A percentile compares a stretch with the other conserved stretches of the same genome.
These are phyloP conservation scores for Polypedilum vanderplanki DNA, from an alignment of 1,140 invertebrate species.

Conservation along the genomic window DNA sequence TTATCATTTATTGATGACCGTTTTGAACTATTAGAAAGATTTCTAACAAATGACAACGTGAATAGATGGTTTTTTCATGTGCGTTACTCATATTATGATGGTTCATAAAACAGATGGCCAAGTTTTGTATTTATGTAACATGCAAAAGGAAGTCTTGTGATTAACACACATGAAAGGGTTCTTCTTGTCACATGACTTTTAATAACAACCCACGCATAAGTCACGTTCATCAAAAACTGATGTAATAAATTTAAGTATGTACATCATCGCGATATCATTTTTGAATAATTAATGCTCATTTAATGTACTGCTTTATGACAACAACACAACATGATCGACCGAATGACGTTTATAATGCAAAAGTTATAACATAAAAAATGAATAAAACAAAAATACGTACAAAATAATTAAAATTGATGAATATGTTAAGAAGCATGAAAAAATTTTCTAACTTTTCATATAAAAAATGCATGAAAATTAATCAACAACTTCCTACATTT, in stretches of 20 bases:
- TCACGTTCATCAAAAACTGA: background rate
- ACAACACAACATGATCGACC: background rate
- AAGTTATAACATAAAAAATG: too few species aligned
- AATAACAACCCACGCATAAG: too few species aligned
- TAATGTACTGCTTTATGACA: slow-evolving; percentile 30
- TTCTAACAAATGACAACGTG: background rate
- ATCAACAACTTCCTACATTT: slow-evolving; percentile 3
- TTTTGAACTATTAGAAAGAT: background rate
- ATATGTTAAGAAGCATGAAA: background rate
- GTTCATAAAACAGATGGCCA: too few species aligned
- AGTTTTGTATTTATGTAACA: background rate
- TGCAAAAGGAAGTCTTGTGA: background rate
- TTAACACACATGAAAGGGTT: background rate
- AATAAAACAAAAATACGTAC: background rate
- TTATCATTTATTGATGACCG: slow-evolving; percentile 18
- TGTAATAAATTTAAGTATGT: slow-evolving; percentile 26
- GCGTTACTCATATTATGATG: background rate
- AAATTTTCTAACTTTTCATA: background rate
- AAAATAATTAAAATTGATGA: background rate
- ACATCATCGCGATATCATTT: slow-evolving; percentile 23
- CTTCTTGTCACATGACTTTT: background rate
- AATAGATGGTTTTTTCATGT: background rate
- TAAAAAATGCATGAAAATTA: slow-evolving; percentile 4
- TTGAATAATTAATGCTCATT: slow-evolving; percentile 27
- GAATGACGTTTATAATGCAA: too few species aligned